Percentiles rank a stretch among this genome's conserved stretches.
Conservation (phyloP, 2,888 invertebrate species). For the Cephus spinipes region DNA sequence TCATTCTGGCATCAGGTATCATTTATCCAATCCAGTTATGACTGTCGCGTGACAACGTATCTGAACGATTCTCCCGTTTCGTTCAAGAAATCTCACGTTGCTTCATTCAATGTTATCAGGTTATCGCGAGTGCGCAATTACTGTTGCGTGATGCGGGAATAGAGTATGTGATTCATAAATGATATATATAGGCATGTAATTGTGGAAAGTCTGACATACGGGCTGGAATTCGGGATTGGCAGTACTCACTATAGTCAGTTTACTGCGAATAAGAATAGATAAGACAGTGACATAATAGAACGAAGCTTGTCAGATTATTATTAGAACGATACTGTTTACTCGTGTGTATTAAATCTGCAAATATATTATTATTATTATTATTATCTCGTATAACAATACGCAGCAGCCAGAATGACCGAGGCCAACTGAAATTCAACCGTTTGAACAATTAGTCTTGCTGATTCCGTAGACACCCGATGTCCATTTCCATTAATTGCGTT, state of each 20-base stretch:
- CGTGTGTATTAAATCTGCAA: conserved; percentile 35
- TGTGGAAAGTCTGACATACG: too few relatives aligned
- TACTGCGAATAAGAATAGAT: too few relatives aligned
- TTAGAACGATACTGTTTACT: conserved; percentile 21
- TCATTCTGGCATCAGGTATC: conserved; percentile 35
- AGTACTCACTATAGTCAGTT: too few relatives aligned
- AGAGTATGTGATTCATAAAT: too few relatives aligned
- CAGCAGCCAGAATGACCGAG: conserved; percentile 52
- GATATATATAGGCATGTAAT: too few relatives aligned
- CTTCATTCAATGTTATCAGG: background rate
- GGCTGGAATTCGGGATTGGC: too few relatives aligned
- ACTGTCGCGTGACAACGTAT: too few relatives aligned
- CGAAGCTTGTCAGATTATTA: too few relatives aligned
- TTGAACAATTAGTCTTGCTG: background rate
- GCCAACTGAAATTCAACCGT: conserved; percentile 30
- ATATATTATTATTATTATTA: conserved; percentile 16
- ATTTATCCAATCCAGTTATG: background rate
- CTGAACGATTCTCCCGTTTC: background rate
- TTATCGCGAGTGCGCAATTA: background rate
- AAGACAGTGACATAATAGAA: too few relatives aligned
- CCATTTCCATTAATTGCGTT: background rate
- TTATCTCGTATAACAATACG: conserved; percentile 11
- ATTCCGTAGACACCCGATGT: too few relatives aligned
- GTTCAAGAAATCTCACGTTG: conserved; percentile 1
- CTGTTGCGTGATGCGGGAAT: too few relatives aligned